Evolutionary conservation across 2,797 vertebrate species (phyloP).

Genomic region (Cottoperca gobio): DNA sequence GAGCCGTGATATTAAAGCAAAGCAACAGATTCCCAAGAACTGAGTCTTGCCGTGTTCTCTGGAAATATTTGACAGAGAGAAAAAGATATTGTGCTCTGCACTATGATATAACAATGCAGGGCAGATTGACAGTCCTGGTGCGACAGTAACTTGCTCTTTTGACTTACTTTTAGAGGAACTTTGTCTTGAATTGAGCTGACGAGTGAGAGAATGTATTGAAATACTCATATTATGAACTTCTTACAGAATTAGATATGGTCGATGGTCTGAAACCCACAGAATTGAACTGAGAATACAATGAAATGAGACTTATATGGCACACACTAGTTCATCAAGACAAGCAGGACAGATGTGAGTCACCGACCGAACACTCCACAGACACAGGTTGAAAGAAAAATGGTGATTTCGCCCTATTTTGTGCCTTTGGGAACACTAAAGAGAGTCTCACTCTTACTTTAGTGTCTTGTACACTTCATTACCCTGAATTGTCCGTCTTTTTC

Average conservation of each 20-base stretch:
- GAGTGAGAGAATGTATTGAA: neutral
- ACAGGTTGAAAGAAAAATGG: conserved; percentile 31
- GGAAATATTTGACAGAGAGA: conserved; percentile 20
- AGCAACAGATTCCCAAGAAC: conserved; percentile 9
- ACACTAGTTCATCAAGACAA: neutral
- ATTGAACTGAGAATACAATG: neutral
- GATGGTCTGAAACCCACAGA: neutral
- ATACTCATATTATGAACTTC: neutral
- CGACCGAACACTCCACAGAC: conserved; percentile 14
- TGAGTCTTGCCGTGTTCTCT: conserved; percentile 19
- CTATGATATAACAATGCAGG: conserved; percentile 25
- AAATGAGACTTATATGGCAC: neutral
- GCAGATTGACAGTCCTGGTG: neutral
- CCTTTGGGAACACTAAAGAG: conserved; percentile 25
- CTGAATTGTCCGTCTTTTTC: conserved; percentile 9
- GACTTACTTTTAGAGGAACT: neutral
- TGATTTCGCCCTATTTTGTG: conserved; percentile 1
- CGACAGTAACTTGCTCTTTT: neutral
- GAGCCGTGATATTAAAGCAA: conserved; percentile 25
- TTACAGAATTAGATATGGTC: neutral
- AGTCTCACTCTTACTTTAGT: conserved; percentile 14
- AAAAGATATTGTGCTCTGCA: neutral
- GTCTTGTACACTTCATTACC: conserved; percentile 41
- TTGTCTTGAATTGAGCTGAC: neutral
- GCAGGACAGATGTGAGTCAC: neutral